Base-by-base conservation (phyloP, 2,113 vertebrate genomes). In the Melanostigma gelatinosum region DNA sequence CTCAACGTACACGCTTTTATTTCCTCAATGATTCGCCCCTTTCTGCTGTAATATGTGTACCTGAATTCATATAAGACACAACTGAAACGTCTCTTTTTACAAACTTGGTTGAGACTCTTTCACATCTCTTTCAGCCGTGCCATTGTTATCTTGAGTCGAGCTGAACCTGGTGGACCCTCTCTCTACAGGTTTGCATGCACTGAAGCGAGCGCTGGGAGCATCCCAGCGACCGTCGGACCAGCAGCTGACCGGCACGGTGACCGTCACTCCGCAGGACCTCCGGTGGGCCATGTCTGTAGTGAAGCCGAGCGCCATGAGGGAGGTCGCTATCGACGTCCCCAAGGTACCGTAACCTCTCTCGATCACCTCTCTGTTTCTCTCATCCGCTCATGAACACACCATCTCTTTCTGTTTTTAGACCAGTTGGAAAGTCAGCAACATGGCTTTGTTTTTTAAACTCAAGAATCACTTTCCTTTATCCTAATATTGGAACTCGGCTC, bases 241-340 rank as follows among this genome's bases (percentile, higher is more conserved):
- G 0, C 93, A 96, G 79, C 91, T 96, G 69, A 94, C 85, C 73
- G 96, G 94, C 3, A 90, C 89, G 18, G 96, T 98, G 92, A 93
- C 83, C 55, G 94, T 99, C 88, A 94, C 95, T 32, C 77, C 95
- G 82, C 94, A 90, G 81, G 98, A 99, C 93, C 97, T 99, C 81
- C 94, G 95, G 86, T 95, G 96, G 94, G 97, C 95, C 46, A 95
- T 96, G 96, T 95, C 96, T 15, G 94, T 94, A 18, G 94, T 99
- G 89, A 97, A 97, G 90, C 98, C 98, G 88, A 99, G 98, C 3
- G 98, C 98, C 80, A 99, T 99, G 98, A 96, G 98, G 89, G 98
- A 99, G 86, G 97, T 99, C 63, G 96, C 97, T 50, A 91, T 99
- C 4, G 98, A 99, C 71, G 96, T 99, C 52, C 98, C 98, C 70